Evolutionary conservation across 2,113 vertebrate species (phyloP).

Genomic region (Tretioscincus oriximinensis): DNA sequence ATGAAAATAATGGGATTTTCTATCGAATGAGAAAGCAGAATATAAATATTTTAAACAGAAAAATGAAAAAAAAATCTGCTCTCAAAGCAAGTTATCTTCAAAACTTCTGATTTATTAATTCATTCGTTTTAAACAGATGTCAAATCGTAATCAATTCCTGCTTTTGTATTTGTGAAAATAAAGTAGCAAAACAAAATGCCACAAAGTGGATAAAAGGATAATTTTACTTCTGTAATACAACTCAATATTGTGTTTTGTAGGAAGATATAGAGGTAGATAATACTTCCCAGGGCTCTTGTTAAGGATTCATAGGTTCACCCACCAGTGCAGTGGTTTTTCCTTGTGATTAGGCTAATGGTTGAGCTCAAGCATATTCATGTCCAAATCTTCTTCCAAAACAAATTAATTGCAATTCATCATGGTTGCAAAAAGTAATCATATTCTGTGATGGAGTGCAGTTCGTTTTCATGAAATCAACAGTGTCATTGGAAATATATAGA

Average conservation of each 20-base stretch:
- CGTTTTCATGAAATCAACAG: neutral
- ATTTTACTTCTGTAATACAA: neutral
- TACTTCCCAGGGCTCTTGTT: rapidly evolving
- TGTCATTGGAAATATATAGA: too few species aligned
- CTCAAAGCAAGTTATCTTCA: neutral
- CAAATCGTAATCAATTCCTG: neutral
- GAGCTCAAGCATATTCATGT: neutral
- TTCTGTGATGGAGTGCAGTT: neutral
- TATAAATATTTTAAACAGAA: too few species aligned
- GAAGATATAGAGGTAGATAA: constrained; percentile 2
- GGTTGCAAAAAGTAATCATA: neutral
- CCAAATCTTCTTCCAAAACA: neutral
- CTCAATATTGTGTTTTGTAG: neutral
- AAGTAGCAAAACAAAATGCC: constrained; percentile 28
- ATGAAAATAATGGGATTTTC: too few species aligned
- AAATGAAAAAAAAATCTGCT: neutral
- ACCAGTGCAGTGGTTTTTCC: neutral
- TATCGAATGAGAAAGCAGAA: too few species aligned
- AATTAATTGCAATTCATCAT: neutral
- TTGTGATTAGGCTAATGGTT: neutral
- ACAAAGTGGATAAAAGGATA: constrained; percentile 35
- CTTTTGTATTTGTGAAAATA: constrained; percentile 8
- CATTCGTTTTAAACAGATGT: constrained; percentile 7
- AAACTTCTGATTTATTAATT: neutral
- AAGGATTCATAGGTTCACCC: neutral